A percentile compares a stretch with the other conserved stretches of the same genome.
Evolutionary conservation across 2,888 invertebrate species (phyloP).

Genomic region (Sycophila texana): DNA sequence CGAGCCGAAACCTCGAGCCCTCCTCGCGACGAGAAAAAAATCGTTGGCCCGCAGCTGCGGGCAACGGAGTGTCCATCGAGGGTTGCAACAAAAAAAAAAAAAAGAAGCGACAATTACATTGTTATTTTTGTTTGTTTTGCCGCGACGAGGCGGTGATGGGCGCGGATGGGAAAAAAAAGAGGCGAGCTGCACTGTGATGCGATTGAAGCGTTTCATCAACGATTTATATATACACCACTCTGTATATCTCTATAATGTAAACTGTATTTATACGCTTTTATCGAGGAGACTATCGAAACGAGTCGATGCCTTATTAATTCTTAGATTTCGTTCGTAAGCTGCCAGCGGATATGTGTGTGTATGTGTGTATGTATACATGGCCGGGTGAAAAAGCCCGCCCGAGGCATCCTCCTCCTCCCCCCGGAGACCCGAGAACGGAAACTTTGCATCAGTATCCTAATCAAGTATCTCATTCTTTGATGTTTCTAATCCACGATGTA

Average conservation of each 20-base stretch:
- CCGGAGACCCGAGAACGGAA: conserved; percentile 39
- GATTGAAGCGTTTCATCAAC: conserved; percentile 37
- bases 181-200: conserved; percentile 45
- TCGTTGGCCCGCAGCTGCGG: too few relatives aligned
- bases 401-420: not conserved
- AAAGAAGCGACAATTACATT: too few relatives aligned
- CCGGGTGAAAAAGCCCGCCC: conserved; percentile 1
- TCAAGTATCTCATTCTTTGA: not conserved
- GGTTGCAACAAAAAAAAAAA: too few relatives aligned
- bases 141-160: not conserved
- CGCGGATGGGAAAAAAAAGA: conserved; percentile 8
- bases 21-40: too few relatives aligned
- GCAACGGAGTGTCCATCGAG: too few relatives aligned
- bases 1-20: too few relatives aligned
- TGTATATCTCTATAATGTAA: not conserved
- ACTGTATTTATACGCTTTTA: conserved; percentile 31
- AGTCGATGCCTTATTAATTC: conserved; percentile 53
- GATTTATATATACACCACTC: conserved; percentile 12
- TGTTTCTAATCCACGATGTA: not conserved
- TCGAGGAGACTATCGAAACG: conserved; percentile 18
- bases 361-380: conserved; percentile 1
- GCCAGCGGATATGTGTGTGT: not conserved
- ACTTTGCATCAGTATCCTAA: not conserved
- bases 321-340: conserved; percentile 41
- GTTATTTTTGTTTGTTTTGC: too few relatives aligned